Base-by-base conservation (phyloP, 2,797 vertebrate species). In the Macropus fuliginosus region DNA sequence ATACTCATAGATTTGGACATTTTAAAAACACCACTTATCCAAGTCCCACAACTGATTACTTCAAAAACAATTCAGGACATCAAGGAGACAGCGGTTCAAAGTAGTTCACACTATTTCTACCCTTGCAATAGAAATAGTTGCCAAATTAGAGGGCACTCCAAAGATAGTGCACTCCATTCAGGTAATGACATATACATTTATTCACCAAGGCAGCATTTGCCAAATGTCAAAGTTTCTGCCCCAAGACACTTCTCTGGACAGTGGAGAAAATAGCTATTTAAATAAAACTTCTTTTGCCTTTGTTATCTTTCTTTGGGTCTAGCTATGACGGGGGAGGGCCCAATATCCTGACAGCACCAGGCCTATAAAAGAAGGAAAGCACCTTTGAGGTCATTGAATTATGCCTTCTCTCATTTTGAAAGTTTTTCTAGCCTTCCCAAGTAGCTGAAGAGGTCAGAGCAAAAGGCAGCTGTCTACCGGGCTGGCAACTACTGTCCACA, bases 151-250 rank as follows among this genome's bases (percentile, higher is more conserved):
- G 55, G 56, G 46, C 9, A 96, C 50, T 92, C 31, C 90, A 95
- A 96, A 96, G 66, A 92, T 54, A 95, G 93, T 94, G 27, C 0
- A 28, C 8, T 93, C 24, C 29, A 97, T 96, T 96, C 93, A 89
- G 40, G 31, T 94, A 94, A 94, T 55, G 62, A 54, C 55, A 94
- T 90, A 96, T 52, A 94, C 90, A 92, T 96, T 92, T 95, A 96
- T 96, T 97, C 91, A 96, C 91, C 50, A 96, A 94, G 93, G 50
- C 34, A 94, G 56, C n/a, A 66, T 93, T 94, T 13, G 56, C 40
- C 34, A 97, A 95, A 96, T 94, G 94, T 91, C 94, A 97, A 96
- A 94, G 66, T 95, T 97, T 96, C 29, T 59, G 27, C 92, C 46
- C 50, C 34, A 96, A 91, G 91, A 8, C 52, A 94, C 96, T 95